A percentile compares a stretch with the other conserved stretches of the same genome.
These are phyloP conservation scores for Caerostris extrusa DNA, from an alignment of 1,140 invertebrate species.

Conservation along the genomic window DNA sequence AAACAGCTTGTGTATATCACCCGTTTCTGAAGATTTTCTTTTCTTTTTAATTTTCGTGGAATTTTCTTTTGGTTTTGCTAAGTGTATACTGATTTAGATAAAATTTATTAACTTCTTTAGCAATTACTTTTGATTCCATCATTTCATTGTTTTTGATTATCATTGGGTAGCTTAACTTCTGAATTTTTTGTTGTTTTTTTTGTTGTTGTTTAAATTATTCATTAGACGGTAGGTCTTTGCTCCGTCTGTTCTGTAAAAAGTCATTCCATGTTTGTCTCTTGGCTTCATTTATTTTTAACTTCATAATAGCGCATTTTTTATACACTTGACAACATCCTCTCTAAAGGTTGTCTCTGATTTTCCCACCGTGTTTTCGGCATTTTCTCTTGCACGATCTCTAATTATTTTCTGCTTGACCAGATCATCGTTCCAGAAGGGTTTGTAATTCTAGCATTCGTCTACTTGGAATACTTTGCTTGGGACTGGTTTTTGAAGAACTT, in stretches of 20 bases:
- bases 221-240: slow-evolving; percentile 8
- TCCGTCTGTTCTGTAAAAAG: neutral
- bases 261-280: neutral
- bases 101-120: neutral
- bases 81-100: neutral
- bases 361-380: neutral
- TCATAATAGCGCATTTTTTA: slow-evolving; percentile 22
- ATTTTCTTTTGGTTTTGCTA: neutral
- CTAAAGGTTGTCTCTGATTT: neutral
- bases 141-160: neutral
- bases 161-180: neutral
- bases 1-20: no score
- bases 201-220: neutral
- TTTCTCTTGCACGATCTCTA: neutral
- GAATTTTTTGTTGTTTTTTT: neutral
- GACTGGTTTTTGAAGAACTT: no score
- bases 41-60: neutral
- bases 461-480: no score
- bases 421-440: slow-evolving; percentile 10
- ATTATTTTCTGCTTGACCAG: neutral
- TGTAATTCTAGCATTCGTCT: neutral
- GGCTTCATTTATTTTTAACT: neutral
- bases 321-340: neutral
- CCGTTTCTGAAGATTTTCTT: neutral
- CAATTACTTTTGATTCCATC: neutral